Evolutionary conservation across 2,797 vertebrate genomes (phyloP).

Genomic region (Halcyon smyrnensis): DNA sequence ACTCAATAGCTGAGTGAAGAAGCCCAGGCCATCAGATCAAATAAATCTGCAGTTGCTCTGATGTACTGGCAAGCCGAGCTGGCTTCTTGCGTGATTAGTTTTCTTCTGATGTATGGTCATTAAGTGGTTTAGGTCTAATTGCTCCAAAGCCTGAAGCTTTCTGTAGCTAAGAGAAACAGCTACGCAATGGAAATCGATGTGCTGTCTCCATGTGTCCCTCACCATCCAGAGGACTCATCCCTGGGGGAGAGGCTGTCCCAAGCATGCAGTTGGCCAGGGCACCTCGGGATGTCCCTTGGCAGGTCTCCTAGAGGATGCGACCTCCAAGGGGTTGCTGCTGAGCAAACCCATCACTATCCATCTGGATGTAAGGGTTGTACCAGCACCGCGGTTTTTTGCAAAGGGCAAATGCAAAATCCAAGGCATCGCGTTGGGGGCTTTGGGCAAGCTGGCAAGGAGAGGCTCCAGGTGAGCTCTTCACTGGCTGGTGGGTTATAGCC

Average conservation of each 20-base stretch:
- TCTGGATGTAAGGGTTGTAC: neutral
- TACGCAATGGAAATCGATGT: neutral
- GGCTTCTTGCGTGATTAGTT: conserved; percentile 9
- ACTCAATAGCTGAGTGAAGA: neutral
- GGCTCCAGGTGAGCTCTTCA: neutral
- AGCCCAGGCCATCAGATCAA: neutral
- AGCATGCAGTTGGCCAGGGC: fast-evolving
- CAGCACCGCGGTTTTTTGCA: neutral
- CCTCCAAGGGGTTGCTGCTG: neutral
- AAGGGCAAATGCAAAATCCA: neutral
- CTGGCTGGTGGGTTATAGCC: neutral
- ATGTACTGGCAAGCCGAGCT: neutral
- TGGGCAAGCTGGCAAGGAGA: neutral
- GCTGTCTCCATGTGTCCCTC: neutral
- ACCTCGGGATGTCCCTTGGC: neutral
- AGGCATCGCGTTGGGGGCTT: fast-evolving
- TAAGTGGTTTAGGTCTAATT: conserved; percentile 44
- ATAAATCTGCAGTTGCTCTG: neutral
- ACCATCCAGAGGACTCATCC: neutral
- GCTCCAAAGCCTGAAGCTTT: neutral
- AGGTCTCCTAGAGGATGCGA: neutral
- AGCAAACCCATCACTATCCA: neutral
- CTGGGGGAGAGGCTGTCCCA: neutral
- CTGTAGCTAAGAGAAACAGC: neutral
- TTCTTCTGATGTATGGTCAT: neutral